Base-by-base conservation (phyloP, 2,113 vertebrate species). In the Tor tambroides region DNA sequence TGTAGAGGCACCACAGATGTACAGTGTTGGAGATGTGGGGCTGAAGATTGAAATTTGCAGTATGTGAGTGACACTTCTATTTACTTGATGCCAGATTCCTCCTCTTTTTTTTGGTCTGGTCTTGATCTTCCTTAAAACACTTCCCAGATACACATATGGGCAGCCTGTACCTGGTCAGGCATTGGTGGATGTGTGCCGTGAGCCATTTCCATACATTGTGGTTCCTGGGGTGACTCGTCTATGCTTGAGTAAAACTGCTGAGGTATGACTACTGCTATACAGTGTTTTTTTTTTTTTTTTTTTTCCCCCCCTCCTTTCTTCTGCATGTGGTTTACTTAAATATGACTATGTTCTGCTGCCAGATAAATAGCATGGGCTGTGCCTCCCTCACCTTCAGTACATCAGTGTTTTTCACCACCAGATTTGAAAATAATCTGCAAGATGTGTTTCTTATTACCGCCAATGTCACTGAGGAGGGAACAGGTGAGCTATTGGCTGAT, bases 91-190 rank as follows among this genome's bases (percentile, higher is more conserved):
- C 49, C 49, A 54, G 5, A 6, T 54, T 54, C 19, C 12, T 8
- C 0, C 0, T 26, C 2, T 63, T 63, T 11, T 14, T 11, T 1
- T 17, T 77, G 23, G 74, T 15, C 12, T 15, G 2, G 11, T 56
- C 15, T 59, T 38, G 6, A 56, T 59, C 2, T 43, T 43, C 4
- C 35, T 1, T 74, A 19, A 17, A 54, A 9, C 10, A 46, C 19
- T 83, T 78, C 83, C 0, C 76, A 95, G 94, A 49, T 95, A 95
- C 56, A 95, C 94, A 0, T 95, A 90, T 38, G 91, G 92, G 49
- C 93, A 95, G 85, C 92, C 94, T 77, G 94, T 95, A 3, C 92
- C 93, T 38, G 94, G 92, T n/a, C 87, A 5, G 35, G 74, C 84
- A 1, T 32, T 12, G 0, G 0, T 93, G 1, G 2, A 80, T 6